Conservation (phyloP, 1,140 invertebrate species). For the Hyposmocoma kahamanoa region DNA sequence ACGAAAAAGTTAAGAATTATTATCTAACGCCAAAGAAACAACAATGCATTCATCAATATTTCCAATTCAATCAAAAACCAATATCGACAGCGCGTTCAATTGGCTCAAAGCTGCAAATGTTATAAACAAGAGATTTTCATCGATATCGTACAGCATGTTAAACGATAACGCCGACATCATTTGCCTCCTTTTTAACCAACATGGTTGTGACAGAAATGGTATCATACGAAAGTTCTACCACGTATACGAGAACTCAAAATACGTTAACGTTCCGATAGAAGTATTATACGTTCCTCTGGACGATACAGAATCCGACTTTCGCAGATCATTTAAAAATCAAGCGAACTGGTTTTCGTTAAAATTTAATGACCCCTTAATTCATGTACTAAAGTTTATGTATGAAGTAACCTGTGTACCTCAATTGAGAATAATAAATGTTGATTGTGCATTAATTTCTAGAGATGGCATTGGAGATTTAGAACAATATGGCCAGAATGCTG, state of each 20-base stretch:
- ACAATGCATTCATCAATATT: no score
- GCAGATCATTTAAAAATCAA: slow-evolving; percentile 34
- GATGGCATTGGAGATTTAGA: slow-evolving; percentile 47
- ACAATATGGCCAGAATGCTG: slow-evolving; percentile 47
- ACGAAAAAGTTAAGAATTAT: no score
- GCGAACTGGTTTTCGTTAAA: slow-evolving; percentile 59
- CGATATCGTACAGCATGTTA: slow-evolving; percentile 35
- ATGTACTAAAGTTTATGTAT: slow-evolving; percentile 41
- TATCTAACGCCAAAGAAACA: no score
- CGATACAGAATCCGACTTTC: slow-evolving; percentile 33
- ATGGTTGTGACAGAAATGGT: slow-evolving; percentile 40
- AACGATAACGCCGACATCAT: slow-evolving; percentile 40
- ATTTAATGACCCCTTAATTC: slow-evolving; percentile 41
- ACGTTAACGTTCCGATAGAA: slow-evolving; percentile 48
- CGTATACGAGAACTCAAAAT: slow-evolving; percentile 53
- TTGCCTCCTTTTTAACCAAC: slow-evolving; percentile 37
- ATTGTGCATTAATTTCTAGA: slow-evolving; percentile 35
- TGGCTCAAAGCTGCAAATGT: slow-evolving; percentile 41
- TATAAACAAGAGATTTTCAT: slow-evolving; percentile 39
- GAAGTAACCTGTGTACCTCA: slow-evolving; percentile 41
- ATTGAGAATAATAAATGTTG: slow-evolving; percentile 33
- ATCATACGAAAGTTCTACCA: slow-evolving; percentile 44
- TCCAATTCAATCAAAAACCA: no score
- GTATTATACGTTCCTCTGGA: slow-evolving; percentile 57
- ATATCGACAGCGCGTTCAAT: slow-evolving; percentile 18